phyloP scores from a whole-genome alignment of 2,797 vertebrate genomes.

The Xiphophorus birchmanni region DNA sequence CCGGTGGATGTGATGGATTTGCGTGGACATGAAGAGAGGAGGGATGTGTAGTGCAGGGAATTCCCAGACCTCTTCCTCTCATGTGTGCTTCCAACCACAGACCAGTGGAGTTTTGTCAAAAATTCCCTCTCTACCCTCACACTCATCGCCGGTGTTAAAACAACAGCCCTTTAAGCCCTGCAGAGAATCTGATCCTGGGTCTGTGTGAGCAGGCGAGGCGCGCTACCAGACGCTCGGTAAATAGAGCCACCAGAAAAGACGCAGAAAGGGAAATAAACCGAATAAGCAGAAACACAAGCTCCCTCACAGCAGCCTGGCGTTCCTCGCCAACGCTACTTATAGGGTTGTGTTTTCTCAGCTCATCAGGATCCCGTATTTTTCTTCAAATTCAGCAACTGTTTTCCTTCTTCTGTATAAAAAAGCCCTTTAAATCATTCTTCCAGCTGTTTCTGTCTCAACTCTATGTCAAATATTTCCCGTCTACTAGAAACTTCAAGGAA shows the following conservation, averaged over 20 bases:
- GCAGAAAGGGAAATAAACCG: constrained; percentile 34
- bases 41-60: constrained; percentile 33
- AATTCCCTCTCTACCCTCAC: constrained; percentile 40
- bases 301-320: constrained; percentile 16
- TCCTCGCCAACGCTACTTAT: constrained; percentile 10
- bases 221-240: constrained; percentile 55
- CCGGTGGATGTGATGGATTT: constrained; percentile 11
- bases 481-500: background rate
- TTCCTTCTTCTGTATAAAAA: constrained; percentile 3
- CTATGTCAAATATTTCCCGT: constrained; percentile 16
- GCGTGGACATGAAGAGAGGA: constrained; percentile 11
- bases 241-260: constrained; percentile 41
- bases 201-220: constrained; percentile 24
- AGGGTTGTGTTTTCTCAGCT: constrained; percentile 15
- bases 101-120: constrained; percentile 46
- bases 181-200: constrained; percentile 55
- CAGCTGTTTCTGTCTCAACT: constrained; percentile 8
- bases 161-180: constrained; percentile 35
- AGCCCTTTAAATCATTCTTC: constrained; percentile 11
- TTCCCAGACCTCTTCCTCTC: constrained; percentile 40
- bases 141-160: constrained; percentile 23
- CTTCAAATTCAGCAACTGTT: constrained; percentile 10
- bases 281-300: constrained; percentile 29
- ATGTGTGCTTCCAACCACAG: constrained; percentile 35
- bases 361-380: constrained; percentile 3